These are phyloP conservation scores for Umimayanthus chanpuru DNA, from an alignment of 92 coral and sea anemone genomes.

Conservation along the genomic window DNA sequence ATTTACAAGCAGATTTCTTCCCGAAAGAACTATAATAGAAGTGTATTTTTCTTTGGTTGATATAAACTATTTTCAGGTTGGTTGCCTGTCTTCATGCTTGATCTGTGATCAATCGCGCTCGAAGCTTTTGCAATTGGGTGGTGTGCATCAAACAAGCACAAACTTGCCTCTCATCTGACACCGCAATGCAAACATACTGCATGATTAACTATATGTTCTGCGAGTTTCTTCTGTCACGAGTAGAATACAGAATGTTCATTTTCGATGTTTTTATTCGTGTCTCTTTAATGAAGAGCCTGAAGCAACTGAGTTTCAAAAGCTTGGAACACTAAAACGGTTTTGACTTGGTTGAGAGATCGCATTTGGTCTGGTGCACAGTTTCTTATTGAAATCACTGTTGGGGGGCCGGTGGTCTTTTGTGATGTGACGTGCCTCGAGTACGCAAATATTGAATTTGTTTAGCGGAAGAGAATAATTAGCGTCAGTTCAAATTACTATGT, in stretches of 20 bases:
- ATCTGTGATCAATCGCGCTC: constrained; percentile 35
- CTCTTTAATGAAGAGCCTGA: constrained; percentile 1
- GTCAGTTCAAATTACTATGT: background rate
- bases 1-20: background rate
- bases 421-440: background rate
- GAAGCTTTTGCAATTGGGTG: background rate
- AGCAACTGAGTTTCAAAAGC: background rate
- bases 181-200: background rate
- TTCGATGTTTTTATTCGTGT: background rate
- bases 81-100: constrained; percentile 32
- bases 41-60: background rate
- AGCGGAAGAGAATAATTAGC: background rate
- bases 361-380: background rate
- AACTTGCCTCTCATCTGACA: constrained; percentile 22
- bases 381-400: background rate
- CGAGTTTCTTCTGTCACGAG: background rate
- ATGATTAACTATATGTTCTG: background rate
- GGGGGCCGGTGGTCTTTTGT: background rate
- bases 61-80: constrained; percentile 27
- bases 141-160: constrained; percentile 13
- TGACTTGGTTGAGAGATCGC: background rate
- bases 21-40: background rate
- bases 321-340: background rate
- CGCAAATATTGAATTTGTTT: constrained; percentile 11
- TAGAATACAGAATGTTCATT: background rate